Evolutionary conservation across 2,113 vertebrate genomes (phyloP).

Genomic region (Caloenas nicobarica): DNA sequence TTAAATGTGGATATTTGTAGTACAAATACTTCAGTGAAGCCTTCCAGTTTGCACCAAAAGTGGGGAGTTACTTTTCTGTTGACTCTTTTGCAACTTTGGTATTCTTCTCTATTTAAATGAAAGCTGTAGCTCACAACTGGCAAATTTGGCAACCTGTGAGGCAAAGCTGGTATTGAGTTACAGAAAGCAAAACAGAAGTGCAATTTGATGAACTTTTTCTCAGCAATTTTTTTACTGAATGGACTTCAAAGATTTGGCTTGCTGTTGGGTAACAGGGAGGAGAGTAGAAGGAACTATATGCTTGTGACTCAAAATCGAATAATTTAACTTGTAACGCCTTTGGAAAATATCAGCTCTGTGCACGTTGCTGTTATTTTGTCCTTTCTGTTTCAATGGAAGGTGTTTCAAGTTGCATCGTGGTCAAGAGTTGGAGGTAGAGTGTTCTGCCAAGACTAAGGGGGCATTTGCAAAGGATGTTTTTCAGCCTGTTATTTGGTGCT

Average conservation of each 20-base stretch:
- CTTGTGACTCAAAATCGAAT: background rate
- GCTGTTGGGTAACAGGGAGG: background rate
- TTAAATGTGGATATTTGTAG: background rate
- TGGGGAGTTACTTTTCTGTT: background rate
- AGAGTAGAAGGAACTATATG: background rate
- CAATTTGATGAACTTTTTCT: background rate
- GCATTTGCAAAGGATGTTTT: background rate
- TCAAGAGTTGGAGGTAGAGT: background rate
- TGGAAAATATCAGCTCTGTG: background rate
- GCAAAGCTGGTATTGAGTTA: background rate
- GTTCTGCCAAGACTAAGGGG: background rate
- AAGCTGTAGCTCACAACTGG: background rate
- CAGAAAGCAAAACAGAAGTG: background rate
- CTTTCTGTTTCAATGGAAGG: background rate
- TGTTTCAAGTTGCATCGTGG: background rate
- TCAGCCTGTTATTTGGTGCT: background rate
- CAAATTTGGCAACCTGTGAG: background rate
- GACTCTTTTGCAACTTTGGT: background rate
- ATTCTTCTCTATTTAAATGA: background rate
- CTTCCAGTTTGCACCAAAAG: background rate
- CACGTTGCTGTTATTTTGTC: rapidly evolving
- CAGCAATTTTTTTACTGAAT: background rate
- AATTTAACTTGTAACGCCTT: background rate
- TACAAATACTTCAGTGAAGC: background rate
- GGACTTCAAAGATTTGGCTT: background rate